These are phyloP conservation scores for Magallana ariakensis DNA, from an alignment of 1,140 invertebrate genomes.

Conservation along the genomic window DNA sequence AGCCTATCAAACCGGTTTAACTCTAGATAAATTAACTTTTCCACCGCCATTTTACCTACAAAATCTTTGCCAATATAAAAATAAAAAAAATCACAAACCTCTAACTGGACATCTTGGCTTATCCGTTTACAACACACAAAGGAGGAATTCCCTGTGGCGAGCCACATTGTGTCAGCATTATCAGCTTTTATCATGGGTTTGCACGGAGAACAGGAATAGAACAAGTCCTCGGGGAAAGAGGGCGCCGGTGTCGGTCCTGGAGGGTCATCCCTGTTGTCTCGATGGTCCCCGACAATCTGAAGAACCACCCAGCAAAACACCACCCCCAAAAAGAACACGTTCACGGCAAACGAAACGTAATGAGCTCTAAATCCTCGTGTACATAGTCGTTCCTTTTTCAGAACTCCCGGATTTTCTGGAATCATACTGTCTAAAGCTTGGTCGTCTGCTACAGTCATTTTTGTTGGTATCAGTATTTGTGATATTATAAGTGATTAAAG, in stretches of 20 bases:
- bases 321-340: neutral
- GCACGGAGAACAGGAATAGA: neutral
- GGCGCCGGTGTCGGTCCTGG: neutral
- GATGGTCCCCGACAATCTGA: neutral
- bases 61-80: too few species aligned
- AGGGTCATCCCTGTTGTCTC: neutral
- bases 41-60: too few species aligned
- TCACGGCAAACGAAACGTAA: neutral
- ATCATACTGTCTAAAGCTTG: too few species aligned
- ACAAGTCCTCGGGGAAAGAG: neutral
- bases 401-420: too few species aligned
- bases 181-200: slow-evolving; percentile 8
- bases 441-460: too few species aligned
- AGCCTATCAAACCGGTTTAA: too few species aligned
- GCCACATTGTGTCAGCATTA: neutral
- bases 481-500: too few species aligned
- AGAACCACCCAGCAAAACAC: slow-evolving; percentile 9
- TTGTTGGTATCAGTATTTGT: too few species aligned
- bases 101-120: neutral
- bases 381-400: too few species aligned
- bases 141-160: neutral
- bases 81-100: neutral
- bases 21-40: too few species aligned
- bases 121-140: neutral
- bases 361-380: neutral